These are phyloP conservation scores for Ptychadena robeensis DNA, from an alignment of 2,797 vertebrate genomes.

Conservation along the genomic window DNA sequence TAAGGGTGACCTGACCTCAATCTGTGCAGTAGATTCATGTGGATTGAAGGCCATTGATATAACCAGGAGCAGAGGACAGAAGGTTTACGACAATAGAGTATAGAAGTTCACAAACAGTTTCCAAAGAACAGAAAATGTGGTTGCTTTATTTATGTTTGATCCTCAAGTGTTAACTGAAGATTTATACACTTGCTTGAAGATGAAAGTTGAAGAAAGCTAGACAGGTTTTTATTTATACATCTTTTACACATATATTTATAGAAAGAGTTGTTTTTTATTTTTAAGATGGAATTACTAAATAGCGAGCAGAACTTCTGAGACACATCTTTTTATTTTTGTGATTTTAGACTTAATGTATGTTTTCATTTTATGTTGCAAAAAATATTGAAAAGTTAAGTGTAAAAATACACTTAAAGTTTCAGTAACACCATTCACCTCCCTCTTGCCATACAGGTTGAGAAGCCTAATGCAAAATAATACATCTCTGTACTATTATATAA, in stretches of 20 bases:
- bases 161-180: slow-evolving; percentile 13
- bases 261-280: slow-evolving; percentile 13
- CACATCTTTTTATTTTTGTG: background rate
- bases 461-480: too few species aligned
- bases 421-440: too few species aligned
- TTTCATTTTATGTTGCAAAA: background rate
- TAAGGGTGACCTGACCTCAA: too few species aligned
- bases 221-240: slow-evolving; percentile 10
- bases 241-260: background rate
- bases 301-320: background rate
- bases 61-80: too few species aligned
- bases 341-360: background rate
- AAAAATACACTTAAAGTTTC: too few species aligned
- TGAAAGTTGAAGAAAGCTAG: slow-evolving; percentile 22
- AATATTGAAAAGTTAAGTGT: background rate
- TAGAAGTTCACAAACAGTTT: background rate
- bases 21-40: too few species aligned
- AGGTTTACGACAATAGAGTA: background rate
- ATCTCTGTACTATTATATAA: too few species aligned
- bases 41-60: too few species aligned
- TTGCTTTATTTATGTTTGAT: slow-evolving; percentile 13
- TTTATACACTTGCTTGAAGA: slow-evolving; percentile 8
- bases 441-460: too few species aligned
- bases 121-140: background rate
- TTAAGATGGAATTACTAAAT: background rate